phyloP scores from a whole-genome alignment of 1,140 invertebrate species.

The Babylonia areolata region DNA sequence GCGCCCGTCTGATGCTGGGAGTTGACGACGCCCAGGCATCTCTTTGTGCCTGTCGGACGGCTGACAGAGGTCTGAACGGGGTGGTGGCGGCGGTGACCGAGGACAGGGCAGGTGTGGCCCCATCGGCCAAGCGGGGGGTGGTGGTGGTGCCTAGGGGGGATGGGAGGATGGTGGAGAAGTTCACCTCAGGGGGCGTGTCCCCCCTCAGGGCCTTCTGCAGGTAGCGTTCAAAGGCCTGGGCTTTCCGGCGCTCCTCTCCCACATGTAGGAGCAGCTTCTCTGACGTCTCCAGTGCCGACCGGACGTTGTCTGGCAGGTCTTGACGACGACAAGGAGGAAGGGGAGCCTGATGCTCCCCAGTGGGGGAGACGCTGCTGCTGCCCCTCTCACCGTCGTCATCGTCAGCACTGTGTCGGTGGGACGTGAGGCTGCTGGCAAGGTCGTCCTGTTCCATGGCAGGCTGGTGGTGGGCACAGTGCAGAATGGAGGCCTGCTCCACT shows the following conservation, averaged over 20 bases:
- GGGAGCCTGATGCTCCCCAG: not conserved
- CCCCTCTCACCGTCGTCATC: not conserved
- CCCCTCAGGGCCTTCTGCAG: constrained; percentile 29
- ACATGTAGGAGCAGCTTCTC: constrained; percentile 36
- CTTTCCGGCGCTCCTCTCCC: constrained; percentile 43
- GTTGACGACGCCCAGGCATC: not conserved
- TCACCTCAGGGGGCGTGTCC: not conserved
- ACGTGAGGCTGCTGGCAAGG: not conserved
- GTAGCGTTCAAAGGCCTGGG: constrained; percentile 45
- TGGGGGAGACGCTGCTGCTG: not conserved
- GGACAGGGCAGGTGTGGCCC: not conserved
- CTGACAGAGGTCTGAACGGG: not conserved
- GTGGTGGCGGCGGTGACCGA: not conserved
- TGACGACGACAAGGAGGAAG: not conserved
- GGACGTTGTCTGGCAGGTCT: not conserved
- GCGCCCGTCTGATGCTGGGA: not conserved
- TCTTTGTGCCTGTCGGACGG: not conserved
- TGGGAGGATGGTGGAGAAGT: not conserved
- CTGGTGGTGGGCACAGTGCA: not conserved
- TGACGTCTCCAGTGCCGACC: constrained; percentile 25
- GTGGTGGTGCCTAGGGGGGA: not conserved
- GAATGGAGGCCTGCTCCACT: not conserved
- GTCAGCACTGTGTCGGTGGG: not conserved
- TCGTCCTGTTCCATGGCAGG: not conserved
- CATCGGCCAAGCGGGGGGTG: not conserved